phyloP scores from a whole-genome alignment of 35 echinoderm and acorn worm species.

The Apostichopus parvimensis region DNA sequence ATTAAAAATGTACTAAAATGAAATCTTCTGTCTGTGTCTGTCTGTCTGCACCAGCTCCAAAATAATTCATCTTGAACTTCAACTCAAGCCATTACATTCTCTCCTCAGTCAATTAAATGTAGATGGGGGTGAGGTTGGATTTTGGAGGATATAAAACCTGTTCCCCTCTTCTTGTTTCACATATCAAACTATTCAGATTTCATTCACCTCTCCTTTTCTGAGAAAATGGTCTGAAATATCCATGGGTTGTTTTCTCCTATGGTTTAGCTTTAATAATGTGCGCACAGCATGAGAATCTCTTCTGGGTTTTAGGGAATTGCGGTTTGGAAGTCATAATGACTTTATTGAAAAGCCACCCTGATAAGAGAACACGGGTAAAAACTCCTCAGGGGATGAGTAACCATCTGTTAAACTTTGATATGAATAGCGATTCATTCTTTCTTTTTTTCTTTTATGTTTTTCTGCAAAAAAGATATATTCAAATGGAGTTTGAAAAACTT shows the following conservation, averaged over 20 bases:
- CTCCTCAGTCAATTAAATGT: not conserved
- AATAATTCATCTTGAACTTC: not conserved
- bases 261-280: not conserved
- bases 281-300: not conserved
- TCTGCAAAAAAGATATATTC: too few relatives aligned
- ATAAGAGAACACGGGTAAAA: not conserved
- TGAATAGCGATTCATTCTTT: too few relatives aligned
- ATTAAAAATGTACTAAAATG: too few relatives aligned
- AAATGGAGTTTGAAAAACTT: too few relatives aligned
- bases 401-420: not conserved
- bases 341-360: not conserved
- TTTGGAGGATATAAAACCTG: not conserved
- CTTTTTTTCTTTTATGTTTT: too few relatives aligned
- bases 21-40: too few relatives aligned
- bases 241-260: not conserved
- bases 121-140: not conserved
- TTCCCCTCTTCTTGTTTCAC: not conserved
- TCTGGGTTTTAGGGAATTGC: not conserved
- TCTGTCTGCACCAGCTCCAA: not conserved
- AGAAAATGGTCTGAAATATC: not conserved
- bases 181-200: not conserved
- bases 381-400: not conserved
- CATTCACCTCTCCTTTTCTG: not conserved
- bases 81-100: not conserved
- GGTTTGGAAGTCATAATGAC: not conserved